Evolutionary conservation across 2,888 invertebrate species (phyloP).

Genomic region (Chymomyza fuscimana): DNA sequence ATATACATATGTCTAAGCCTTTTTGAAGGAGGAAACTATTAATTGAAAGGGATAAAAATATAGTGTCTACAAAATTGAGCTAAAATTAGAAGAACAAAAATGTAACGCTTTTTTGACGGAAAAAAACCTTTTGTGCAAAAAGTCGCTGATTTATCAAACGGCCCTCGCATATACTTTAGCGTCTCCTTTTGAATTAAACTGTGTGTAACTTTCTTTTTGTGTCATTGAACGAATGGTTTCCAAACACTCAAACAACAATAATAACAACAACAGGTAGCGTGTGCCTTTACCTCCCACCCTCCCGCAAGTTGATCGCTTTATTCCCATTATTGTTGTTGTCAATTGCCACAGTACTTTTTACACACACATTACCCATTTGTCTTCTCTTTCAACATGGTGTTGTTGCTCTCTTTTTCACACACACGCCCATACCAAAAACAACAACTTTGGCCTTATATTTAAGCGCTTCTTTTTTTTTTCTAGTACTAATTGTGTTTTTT

Average conservation of each 20-base stretch:
- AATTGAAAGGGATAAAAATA: too few species aligned
- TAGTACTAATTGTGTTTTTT: slow-evolving; percentile 48
- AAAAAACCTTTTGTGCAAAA: too few species aligned
- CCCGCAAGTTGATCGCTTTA: slow-evolving; percentile 31
- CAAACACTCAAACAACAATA: slow-evolving; percentile 37
- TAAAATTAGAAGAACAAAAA: too few species aligned
- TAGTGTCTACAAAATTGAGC: too few species aligned
- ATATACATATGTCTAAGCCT: too few species aligned
- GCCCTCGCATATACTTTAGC: neutral
- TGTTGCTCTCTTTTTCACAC: slow-evolving; percentile 20
- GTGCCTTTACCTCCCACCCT: slow-evolving; percentile 32
- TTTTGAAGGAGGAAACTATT: too few species aligned
- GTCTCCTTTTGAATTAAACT: neutral
- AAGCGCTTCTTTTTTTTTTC: slow-evolving; percentile 3
- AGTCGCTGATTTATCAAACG: neutral
- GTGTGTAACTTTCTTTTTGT: slow-evolving; percentile 67
- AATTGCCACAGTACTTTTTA: slow-evolving; percentile 19
- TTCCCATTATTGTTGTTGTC: slow-evolving; percentile 25
- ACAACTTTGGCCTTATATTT: slow-evolving; percentile 49
- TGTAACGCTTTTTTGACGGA: too few species aligned
- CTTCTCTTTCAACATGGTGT: slow-evolving; percentile 40
- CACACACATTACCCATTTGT: slow-evolving; percentile 56
- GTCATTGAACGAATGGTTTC: slow-evolving; percentile 57
- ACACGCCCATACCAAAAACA: neutral
- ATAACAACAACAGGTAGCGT: slow-evolving; percentile 33